A percentile compares a stretch with the other conserved stretches of the same genome.
phyloP scores from a whole-genome alignment of 2,113 vertebrate species.

The Stegostoma tigrinum region DNA sequence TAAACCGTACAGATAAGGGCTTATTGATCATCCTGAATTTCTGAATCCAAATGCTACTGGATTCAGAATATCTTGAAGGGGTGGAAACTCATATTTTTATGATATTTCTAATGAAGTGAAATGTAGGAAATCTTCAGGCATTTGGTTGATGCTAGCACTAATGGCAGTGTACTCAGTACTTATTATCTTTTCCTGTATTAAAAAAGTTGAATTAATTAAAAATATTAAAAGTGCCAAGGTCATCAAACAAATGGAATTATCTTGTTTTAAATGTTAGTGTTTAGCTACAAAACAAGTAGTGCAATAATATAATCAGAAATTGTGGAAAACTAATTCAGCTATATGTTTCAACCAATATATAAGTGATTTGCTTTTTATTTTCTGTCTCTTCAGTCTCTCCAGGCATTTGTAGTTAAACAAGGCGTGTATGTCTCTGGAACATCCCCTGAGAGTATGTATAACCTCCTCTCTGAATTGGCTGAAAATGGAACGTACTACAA shows the following conservation, averaged over 20 bases:
- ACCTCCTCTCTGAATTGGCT: constrained; percentile 75
- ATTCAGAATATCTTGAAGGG: background rate
- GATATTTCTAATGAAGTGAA: background rate
- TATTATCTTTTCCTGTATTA: background rate
- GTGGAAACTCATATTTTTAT: background rate
- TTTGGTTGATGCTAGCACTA: background rate
- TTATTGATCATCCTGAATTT: background rate
- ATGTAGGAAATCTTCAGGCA: background rate
- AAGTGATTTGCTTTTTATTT: background rate
- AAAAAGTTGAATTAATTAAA: background rate
- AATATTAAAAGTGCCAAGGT: background rate
- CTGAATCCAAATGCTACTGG: background rate
- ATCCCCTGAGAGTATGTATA: constrained; percentile 78
- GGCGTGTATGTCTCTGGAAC: constrained; percentile 84
- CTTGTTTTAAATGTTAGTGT: background rate
- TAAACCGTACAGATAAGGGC: background rate
- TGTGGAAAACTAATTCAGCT: background rate
- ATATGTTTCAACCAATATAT: background rate
- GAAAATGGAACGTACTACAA: constrained; percentile 83
- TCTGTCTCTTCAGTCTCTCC: constrained; percentile 54
- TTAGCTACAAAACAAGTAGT: background rate
- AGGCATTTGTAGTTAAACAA: constrained; percentile 73
- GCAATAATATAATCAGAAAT: background rate
- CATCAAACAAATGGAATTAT: background rate
- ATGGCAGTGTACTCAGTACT: background rate